These are phyloP conservation scores for Drosophila micromelanica DNA, from an alignment of 1,140 invertebrate genomes.

Conservation along the genomic window DNA sequence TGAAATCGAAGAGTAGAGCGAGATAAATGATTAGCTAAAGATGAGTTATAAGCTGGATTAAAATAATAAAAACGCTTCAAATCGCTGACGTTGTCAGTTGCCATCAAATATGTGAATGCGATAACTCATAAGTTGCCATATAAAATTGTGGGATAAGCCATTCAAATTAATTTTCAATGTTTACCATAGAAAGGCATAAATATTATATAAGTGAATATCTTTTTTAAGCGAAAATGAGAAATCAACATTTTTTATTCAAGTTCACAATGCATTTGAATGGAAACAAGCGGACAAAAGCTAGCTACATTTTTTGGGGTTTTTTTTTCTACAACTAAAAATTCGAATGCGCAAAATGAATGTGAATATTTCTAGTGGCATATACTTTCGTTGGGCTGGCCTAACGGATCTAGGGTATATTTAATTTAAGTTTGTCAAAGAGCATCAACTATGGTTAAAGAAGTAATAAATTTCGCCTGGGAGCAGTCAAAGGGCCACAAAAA, in stretches of 20 bases:
- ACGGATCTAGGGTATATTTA: constrained; percentile 30
- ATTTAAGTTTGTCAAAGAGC: constrained; percentile 52
- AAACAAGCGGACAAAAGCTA: too few relatives aligned
- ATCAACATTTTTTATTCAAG: too few relatives aligned
- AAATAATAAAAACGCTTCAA: constrained; percentile 27
- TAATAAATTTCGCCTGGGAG: constrained; percentile 43
- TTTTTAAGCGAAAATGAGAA: too few relatives aligned
- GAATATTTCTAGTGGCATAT: constrained; percentile 18
- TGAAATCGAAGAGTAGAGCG: background rate
- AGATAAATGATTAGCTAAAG: background rate
- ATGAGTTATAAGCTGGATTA: constrained; percentile 7
- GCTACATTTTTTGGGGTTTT: too few relatives aligned
- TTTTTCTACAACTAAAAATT: too few relatives aligned
- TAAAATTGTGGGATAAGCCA: background rate
- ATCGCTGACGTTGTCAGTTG: constrained; percentile 30
- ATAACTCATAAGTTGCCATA: background rate
- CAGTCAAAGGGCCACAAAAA: constrained; percentile 32
- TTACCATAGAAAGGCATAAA: too few relatives aligned
- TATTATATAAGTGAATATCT: too few relatives aligned
- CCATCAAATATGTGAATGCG: background rate
- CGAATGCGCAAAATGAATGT: background rate
- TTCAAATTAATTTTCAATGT: background rate
- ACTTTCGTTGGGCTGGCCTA: constrained; percentile 21
- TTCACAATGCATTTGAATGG: too few relatives aligned
- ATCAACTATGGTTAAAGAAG: constrained; percentile 43